These are phyloP conservation scores for Tipula helvola DNA, from an alignment of 2,888 invertebrate species.

Conservation along the genomic window DNA sequence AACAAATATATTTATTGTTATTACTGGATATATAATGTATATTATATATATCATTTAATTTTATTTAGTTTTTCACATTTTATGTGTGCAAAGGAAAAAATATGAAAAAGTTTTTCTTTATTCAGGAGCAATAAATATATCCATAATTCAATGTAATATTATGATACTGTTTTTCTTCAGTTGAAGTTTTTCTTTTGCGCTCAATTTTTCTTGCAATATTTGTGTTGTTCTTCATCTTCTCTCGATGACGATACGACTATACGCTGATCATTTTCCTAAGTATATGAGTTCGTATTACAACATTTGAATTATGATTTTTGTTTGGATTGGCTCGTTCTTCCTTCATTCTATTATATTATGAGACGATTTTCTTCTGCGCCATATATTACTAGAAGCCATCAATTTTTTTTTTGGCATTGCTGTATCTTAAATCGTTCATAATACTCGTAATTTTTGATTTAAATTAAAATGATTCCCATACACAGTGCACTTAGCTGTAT, in stretches of 20 bases:
- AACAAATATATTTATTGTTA: not conserved
- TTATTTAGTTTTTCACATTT: not conserved
- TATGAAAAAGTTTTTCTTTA: not conserved
- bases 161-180: constrained; percentile 8
- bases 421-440: not conserved
- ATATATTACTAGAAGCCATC: not conserved
- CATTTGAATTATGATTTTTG: not conserved
- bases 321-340: not conserved
- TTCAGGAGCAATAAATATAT: constrained; percentile 8
- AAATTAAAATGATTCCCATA: not conserved
- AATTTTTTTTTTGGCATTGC: not conserved
- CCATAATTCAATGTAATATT: constrained; percentile 8
- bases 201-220: constrained; percentile 5
- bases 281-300: not conserved
- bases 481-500: not conserved
- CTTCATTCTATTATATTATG: not conserved
- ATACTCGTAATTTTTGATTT: not conserved
- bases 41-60: not conserved
- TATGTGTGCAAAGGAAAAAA: not conserved
- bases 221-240: not conserved
- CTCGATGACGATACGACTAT: not conserved
- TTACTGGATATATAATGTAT: not conserved
- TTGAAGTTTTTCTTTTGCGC: not conserved
- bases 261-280: not conserved
- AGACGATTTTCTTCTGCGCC: not conserved